Conservation (phyloP, 2,113 vertebrate genomes). For the Ptilonorhynchus violaceus region DNA sequence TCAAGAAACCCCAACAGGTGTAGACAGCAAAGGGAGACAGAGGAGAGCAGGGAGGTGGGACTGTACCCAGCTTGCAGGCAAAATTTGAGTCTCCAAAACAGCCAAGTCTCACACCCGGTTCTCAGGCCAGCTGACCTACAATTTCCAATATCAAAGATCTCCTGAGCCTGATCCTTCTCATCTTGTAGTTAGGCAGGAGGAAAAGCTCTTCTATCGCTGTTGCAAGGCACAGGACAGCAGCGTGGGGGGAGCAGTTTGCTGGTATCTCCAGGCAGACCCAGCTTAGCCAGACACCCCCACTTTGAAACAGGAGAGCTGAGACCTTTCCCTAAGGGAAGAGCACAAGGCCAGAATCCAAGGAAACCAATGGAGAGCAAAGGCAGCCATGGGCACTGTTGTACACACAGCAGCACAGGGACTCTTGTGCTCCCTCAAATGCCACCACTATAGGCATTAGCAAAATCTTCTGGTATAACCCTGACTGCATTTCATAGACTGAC, state of each 20-base stretch:
- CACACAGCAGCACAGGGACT: neutral
- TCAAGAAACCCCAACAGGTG: neutral
- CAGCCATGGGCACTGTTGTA: accelerated
- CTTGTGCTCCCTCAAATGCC: neutral
- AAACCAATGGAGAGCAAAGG: neutral
- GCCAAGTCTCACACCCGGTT: accelerated
- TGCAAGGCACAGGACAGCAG: neutral
- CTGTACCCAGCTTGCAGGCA: too few species aligned
- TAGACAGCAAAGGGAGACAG: neutral
- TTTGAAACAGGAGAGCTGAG: neutral
- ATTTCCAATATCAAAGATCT: neutral
- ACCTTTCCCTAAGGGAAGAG: neutral
- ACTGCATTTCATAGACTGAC: neutral
- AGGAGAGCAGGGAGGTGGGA: neutral
- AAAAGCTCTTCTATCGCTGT: neutral
- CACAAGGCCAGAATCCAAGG: neutral
- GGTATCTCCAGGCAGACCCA: neutral
- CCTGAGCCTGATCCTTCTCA: accelerated
- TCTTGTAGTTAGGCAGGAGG: neutral
- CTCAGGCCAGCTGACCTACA: neutral
- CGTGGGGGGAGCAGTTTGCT: neutral
- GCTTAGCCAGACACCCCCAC: neutral
- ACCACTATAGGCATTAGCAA: neutral
- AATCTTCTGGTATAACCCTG: neutral
- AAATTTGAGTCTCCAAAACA: neutral